A percentile compares a stretch with the other conserved stretches of the same genome.
These are phyloP conservation scores for Cyanistes caeruleus DNA, from an alignment of 2,113 vertebrate genomes.

Conservation along the genomic window DNA sequence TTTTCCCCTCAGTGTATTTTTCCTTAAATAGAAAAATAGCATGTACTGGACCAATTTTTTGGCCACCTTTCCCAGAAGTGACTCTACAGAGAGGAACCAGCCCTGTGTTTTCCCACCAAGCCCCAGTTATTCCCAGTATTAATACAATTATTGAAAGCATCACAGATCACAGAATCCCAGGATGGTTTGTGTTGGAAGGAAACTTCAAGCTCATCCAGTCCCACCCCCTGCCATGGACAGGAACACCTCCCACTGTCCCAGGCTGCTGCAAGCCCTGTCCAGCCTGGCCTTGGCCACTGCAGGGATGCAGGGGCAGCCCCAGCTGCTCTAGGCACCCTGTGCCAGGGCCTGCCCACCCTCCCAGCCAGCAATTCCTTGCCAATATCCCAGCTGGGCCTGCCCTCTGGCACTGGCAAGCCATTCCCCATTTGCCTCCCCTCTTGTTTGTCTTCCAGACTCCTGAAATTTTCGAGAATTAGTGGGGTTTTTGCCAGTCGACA, in stretches of 20 bases:
- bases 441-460: rapidly evolving
- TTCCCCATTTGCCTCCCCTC: not conserved
- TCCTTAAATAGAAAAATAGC: not conserved
- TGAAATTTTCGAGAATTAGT: not conserved
- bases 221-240: not conserved
- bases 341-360: not conserved
- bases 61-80: not conserved
- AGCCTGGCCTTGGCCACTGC: rapidly evolving
- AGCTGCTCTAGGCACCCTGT: not conserved
- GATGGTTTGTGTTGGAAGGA: not conserved
- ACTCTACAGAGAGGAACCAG: not conserved
- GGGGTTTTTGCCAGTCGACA: rapidly evolving
- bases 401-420: not conserved
- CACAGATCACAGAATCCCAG: not conserved
- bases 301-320: not conserved
- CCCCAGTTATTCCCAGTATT: not conserved
- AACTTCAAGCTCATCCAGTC: rapidly evolving
- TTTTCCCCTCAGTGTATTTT: not conserved
- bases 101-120: not conserved
- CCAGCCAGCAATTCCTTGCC: rapidly evolving
- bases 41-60: rapidly evolving
- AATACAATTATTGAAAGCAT: not conserved
- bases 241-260: rapidly evolving
- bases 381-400: rapidly evolving
- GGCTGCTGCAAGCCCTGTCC: rapidly evolving